Conservation (phyloP, 2,888 invertebrate species). For the Philhelius pedissequus region DNA sequence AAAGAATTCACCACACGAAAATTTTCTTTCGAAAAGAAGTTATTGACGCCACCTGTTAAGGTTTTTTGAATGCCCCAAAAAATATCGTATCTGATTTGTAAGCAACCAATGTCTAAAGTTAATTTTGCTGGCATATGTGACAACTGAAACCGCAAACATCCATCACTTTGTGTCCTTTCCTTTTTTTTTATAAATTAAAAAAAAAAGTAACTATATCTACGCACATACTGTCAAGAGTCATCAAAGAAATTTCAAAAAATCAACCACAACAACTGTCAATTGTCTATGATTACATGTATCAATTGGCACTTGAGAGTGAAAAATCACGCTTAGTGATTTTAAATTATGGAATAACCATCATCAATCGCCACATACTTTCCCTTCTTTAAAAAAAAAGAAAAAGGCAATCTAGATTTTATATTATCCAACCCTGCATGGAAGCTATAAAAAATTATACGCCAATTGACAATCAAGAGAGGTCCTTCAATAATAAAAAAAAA, state of each 20-base stretch:
- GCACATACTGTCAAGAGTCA: constrained; percentile 55
- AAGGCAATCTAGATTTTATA: not conserved
- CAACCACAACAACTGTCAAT: constrained; percentile 63
- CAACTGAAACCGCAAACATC: not conserved
- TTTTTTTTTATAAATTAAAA: not conserved
- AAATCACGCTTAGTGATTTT: constrained; percentile 32
- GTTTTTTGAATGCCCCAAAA: not conserved
- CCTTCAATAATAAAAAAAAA: not conserved
- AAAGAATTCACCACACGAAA: too few species aligned
- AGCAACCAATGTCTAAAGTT: not conserved
- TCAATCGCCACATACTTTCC: constrained; percentile 13
- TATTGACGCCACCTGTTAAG: not conserved
- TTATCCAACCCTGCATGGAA: not conserved
- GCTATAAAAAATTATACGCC: not conserved
- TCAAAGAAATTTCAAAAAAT: constrained; percentile 44
- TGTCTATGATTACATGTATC: constrained; percentile 34
- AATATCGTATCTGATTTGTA: not conserved
- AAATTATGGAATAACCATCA: constrained; percentile 7
- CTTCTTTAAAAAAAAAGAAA: not conserved
- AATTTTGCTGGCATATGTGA: not conserved
- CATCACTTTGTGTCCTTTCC: not conserved
- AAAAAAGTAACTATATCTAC: constrained; percentile 2
- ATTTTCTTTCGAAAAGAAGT: too few species aligned
- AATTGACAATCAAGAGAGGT: not conserved
- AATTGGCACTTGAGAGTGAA: constrained; percentile 49